Conservation (phyloP, 2,797 vertebrate genomes). For the Pachyuromys duprasi region DNA sequence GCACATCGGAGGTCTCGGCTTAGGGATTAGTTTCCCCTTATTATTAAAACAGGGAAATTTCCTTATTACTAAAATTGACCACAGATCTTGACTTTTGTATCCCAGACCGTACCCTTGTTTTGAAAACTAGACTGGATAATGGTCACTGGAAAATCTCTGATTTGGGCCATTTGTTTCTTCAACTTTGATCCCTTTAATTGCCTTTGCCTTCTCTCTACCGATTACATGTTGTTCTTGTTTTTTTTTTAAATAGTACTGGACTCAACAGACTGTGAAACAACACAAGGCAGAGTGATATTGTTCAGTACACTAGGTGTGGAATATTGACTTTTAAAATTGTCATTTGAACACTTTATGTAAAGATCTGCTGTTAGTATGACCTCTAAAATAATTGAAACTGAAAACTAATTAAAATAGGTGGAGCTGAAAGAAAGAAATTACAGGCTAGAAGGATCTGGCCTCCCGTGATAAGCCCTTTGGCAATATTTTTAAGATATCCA, state of each 20-base stretch:
- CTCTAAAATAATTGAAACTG: conserved; percentile 22
- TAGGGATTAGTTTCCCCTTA: fast-evolving
- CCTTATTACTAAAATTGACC: background rate
- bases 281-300: background rate
- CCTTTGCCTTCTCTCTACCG: background rate
- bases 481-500: background rate
- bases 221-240: background rate
- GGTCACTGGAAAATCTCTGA: background rate
- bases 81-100: background rate
- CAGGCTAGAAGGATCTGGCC: conserved; percentile 3
- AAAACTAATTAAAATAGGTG: conserved; percentile 33
- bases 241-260: background rate
- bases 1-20: fast-evolving
- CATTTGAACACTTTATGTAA: conserved; percentile 35
- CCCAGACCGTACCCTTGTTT: background rate
- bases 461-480: background rate
- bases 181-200: background rate
- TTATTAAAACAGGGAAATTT: background rate
- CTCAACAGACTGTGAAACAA: conserved; percentile 18
- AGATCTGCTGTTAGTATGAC: background rate
- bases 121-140: background rate
- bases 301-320: background rate
- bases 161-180: conserved; percentile 12
- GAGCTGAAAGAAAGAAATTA: background rate
- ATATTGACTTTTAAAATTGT: conserved; percentile 44